These are phyloP conservation scores for Rhagologus leucostigma DNA, from an alignment of 2,113 vertebrate species.

Conservation along the genomic window DNA sequence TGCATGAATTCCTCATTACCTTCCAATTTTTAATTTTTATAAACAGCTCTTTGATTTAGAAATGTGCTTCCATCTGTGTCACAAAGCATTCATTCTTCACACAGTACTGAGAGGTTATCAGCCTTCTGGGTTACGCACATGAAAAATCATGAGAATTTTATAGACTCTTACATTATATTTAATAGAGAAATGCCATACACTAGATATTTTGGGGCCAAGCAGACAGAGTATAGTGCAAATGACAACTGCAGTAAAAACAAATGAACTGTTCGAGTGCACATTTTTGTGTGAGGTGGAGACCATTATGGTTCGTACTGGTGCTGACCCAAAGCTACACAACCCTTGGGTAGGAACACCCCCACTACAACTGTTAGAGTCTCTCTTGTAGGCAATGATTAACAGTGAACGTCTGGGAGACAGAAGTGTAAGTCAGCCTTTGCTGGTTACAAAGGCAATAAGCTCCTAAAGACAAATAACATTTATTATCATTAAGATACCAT, in stretches of 20 bases:
- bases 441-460: not conserved
- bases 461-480: not conserved
- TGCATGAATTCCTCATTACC: not conserved
- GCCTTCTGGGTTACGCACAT: not conserved
- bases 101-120: not conserved
- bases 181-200: not conserved
- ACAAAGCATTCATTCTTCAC: not conserved
- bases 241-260: not conserved
- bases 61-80: not conserved
- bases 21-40: not conserved
- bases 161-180: not conserved
- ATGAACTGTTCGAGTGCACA: not conserved
- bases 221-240: not conserved
- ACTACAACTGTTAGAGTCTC: not conserved
- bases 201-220: not conserved
- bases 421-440: not conserved
- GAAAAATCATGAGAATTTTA: not conserved
- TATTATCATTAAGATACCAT: not conserved
- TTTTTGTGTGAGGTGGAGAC: not conserved
- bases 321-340: not conserved
- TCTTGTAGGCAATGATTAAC: not conserved
- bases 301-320: not conserved
- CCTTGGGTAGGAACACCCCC: accelerated
- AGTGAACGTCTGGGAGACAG: not conserved
- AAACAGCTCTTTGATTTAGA: not conserved